Conservation (phyloP, 2,797 vertebrate species). For the Corythornis leucogaster region DNA sequence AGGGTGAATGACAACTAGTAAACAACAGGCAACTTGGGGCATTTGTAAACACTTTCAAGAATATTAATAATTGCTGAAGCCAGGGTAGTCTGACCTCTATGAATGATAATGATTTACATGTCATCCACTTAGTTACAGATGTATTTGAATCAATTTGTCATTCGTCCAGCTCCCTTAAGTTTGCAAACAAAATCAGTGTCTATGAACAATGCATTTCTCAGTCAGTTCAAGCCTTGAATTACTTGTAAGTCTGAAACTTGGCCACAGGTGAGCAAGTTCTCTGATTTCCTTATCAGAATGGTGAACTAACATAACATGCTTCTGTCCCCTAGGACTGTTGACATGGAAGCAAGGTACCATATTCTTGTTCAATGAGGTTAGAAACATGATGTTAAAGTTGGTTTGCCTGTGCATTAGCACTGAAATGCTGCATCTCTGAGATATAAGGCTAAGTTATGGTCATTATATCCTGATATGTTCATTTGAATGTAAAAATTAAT, state of each 20-base stretch:
- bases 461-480: background rate
- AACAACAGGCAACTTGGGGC: constrained; percentile 15
- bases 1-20: constrained; percentile 56
- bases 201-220: background rate
- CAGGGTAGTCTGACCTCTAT: constrained; percentile 11
- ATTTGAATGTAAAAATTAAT: background rate
- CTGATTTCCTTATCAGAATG: background rate
- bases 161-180: background rate
- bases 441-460: background rate
- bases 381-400: background rate
- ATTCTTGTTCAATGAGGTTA: background rate
- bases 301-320: background rate
- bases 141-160: constrained; percentile 11
- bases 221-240: background rate
- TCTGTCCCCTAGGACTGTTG: background rate
- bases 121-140: background rate
- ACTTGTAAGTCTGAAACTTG: background rate
- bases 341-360: background rate
- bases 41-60: constrained; percentile 13
- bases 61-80: constrained; percentile 6
- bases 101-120: constrained; percentile 35
- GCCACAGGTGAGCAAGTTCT: background rate
- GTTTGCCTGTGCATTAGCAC: background rate
- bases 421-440: background rate
- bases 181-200: background rate